A percentile compares a stretch with the other conserved stretches of the same genome.
phyloP scores from a whole-genome alignment of 2,888 invertebrate species.

The Himalopsyche kuldschensis region DNA sequence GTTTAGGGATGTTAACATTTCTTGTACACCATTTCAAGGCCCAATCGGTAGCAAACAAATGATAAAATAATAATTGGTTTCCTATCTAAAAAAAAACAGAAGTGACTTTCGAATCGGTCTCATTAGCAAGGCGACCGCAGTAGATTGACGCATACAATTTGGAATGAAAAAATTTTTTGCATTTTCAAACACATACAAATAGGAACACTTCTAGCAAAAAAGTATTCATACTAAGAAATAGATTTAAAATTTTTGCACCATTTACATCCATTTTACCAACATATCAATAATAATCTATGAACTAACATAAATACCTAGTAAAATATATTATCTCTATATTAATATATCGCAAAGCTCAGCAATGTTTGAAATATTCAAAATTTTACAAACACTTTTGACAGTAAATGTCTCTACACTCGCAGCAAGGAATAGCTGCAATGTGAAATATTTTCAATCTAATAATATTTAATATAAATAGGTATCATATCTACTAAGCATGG shows the following conservation, averaged over 20 bases:
- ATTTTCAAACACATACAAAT: neutral
- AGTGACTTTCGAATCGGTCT: neutral
- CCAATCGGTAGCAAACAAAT: neutral
- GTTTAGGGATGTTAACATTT: neutral
- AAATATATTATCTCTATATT: slow-evolving; percentile 26
- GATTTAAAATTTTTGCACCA: neutral
- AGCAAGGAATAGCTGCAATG: too few relatives aligned
- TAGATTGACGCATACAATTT: neutral
- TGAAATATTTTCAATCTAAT: too few relatives aligned
- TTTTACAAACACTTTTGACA: neutral
- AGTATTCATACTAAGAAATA: neutral
- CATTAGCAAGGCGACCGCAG: neutral
- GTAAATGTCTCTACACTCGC: too few relatives aligned
- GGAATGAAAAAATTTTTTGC: neutral
- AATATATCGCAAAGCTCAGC: neutral
- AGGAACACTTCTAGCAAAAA: neutral
- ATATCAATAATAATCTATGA: slow-evolving; percentile 13
- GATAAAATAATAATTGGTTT: neutral
- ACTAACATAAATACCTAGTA: slow-evolving; percentile 27
- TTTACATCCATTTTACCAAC: neutral
- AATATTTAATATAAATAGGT: too few relatives aligned
- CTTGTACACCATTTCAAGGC: neutral
- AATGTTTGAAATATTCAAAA: slow-evolving; percentile 8
- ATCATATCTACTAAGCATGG: too few relatives aligned
- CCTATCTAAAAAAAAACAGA: neutral